Evolutionary conservation across 2,113 vertebrate genomes (phyloP).

Genomic region (Mirza zaza): DNA sequence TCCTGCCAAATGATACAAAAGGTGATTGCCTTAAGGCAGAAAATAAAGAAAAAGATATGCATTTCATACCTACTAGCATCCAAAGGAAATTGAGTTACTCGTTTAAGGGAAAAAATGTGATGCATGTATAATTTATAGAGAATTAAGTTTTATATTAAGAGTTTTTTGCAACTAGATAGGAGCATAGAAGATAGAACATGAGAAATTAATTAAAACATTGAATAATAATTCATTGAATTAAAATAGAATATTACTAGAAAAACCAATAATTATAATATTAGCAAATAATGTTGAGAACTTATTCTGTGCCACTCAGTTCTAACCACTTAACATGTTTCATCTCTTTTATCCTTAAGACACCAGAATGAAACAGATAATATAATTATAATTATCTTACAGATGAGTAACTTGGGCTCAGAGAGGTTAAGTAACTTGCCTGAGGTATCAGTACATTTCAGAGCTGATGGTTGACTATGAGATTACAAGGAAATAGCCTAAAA

Average conservation of each 20-base stretch:
- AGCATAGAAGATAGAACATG: neutral
- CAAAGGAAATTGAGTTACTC: neutral
- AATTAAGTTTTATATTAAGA: conserved; percentile 11
- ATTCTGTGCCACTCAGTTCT: neutral
- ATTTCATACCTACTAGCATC: neutral
- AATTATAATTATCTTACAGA: neutral
- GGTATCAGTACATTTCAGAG: neutral
- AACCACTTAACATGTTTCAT: neutral
- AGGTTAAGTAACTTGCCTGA: neutral
- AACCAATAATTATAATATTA: neutral
- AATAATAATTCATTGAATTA: neutral
- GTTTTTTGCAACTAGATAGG: neutral
- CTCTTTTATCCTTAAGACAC: neutral
- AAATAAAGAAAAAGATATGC: neutral
- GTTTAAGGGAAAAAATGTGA: neutral
- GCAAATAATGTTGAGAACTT: neutral
- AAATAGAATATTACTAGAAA: neutral
- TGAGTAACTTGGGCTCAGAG: neutral
- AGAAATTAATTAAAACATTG: neutral
- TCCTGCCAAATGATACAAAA: neutral
- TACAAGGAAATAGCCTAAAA: neutral
- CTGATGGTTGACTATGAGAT: neutral
- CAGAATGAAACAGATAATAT: neutral
- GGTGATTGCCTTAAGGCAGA: neutral
- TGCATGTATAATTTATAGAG: neutral